Evolutionary conservation across 2,888 invertebrate genomes (phyloP).

Genomic region (Danaus chrysippus): DNA sequence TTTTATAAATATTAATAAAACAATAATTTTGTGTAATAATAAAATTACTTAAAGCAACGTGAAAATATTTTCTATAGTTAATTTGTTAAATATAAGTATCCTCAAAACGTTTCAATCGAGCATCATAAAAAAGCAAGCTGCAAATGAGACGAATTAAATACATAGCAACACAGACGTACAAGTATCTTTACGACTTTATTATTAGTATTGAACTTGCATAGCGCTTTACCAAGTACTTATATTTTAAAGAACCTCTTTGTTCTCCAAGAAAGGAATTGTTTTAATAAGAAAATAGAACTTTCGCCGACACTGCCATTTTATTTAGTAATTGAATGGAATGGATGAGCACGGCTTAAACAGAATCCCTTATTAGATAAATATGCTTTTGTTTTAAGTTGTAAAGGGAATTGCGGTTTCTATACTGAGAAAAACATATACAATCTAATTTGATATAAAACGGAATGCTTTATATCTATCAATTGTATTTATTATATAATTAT

Average conservation of each 20-base stretch:
- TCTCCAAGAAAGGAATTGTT: constrained; percentile 61
- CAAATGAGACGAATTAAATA: constrained; percentile 16
- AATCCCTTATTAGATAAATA: constrained; percentile 38
- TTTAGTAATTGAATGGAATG: constrained; percentile 70
- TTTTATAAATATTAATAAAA: too few species aligned
- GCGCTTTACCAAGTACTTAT: constrained; percentile 43
- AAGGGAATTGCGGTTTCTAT: constrained; percentile 3
- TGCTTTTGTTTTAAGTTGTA: constrained; percentile 18
- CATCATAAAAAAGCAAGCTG: too few species aligned
- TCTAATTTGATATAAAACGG: too few species aligned
- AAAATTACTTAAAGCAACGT: too few species aligned
- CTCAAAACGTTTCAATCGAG: too few species aligned
- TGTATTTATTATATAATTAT: too few species aligned
- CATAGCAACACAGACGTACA: constrained; percentile 19
- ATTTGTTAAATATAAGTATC: too few species aligned
- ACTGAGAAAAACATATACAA: too few species aligned
- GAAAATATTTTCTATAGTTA: too few species aligned
- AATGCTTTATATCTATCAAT: too few species aligned
- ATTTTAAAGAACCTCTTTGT: constrained; percentile 73
- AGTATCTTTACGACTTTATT: constrained; percentile 27
- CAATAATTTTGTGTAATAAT: too few species aligned
- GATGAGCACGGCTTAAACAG: constrained; percentile 49
- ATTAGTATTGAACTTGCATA: constrained; percentile 23
- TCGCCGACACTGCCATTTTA: constrained; percentile 58
- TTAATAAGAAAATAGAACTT: constrained; percentile 63